phyloP scores from a whole-genome alignment of 2,888 invertebrate species.

The Thera britannica region DNA sequence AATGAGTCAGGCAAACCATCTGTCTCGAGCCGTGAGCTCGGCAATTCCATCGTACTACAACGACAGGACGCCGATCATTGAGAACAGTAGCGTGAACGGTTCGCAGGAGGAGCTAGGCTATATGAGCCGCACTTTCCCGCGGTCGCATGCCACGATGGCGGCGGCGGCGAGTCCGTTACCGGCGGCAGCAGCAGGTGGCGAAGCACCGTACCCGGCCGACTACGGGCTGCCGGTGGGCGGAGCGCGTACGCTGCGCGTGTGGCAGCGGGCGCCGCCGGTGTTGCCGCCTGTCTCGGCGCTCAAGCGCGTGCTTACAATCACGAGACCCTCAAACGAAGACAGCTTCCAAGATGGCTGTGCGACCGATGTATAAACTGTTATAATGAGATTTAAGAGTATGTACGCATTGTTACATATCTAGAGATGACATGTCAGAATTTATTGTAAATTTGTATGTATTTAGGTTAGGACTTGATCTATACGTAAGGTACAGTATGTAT shows the following conservation, averaged over 20 bases:
- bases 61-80: slow-evolving; percentile 91
- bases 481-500: slow-evolving; percentile 67
- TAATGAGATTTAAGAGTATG: slow-evolving; percentile 29
- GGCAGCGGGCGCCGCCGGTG: slow-evolving; percentile 95
- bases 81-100: slow-evolving; percentile 84
- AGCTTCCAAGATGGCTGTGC: slow-evolving; percentile 97
- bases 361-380: slow-evolving; percentile 90
- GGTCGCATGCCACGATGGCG: slow-evolving; percentile 68
- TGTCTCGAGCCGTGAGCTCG: slow-evolving; percentile 85
- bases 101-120: slow-evolving; percentile 86
- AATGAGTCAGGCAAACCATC: slow-evolving; percentile 78
- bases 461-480: slow-evolving; percentile 63
- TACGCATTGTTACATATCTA: slow-evolving; percentile 58
- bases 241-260: slow-evolving; percentile 92
- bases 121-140: slow-evolving; percentile 86
- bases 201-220: slow-evolving; percentile 89
- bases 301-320: slow-evolving; percentile 92
- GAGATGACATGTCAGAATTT: slow-evolving; percentile 58
- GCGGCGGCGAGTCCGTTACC: slow-evolving; percentile 58
- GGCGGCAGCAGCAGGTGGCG: slow-evolving; percentile 81
- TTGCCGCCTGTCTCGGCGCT: slow-evolving; percentile 93
- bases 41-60: slow-evolving; percentile 86
- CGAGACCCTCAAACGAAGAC: slow-evolving; percentile 94
- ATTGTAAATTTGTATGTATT: slow-evolving; percentile 63
- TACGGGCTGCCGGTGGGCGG: slow-evolving; percentile 90